These are phyloP conservation scores for Ariolimax columbianus DNA, from an alignment of 2,888 invertebrate species.

Conservation along the genomic window DNA sequence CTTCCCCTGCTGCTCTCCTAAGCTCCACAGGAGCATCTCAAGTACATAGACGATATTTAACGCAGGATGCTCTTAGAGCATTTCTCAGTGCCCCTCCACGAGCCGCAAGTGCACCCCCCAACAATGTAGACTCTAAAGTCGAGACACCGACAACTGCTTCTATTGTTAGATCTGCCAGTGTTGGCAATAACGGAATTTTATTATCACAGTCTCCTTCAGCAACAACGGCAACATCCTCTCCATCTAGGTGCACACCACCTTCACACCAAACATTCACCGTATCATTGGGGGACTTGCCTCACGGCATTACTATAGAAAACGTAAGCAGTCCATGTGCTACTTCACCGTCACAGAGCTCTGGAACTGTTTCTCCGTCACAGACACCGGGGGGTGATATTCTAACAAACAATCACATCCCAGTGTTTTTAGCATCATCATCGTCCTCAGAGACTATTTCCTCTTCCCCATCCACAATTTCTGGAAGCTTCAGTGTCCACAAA, in stretches of 20 bases:
- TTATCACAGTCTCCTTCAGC: constrained; percentile 27
- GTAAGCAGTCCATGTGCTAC: constrained; percentile 8
- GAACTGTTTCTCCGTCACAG: constrained; percentile 2
- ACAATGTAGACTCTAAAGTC: constrained; percentile 48
- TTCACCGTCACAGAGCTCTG: constrained; percentile 3
- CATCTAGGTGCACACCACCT: constrained; percentile 40
- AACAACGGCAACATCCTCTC: constrained; percentile 23
- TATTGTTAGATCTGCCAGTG: constrained; percentile 71
- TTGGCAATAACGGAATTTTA: constrained; percentile 58
- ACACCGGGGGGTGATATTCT: constrained; percentile 11
- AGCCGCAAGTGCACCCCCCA: constrained; percentile 71
- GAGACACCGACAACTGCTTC: constrained; percentile 48
- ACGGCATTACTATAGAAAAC: constrained; percentile 45
- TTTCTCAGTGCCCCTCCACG: constrained; percentile 62
- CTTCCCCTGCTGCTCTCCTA: constrained; percentile 27
- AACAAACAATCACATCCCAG: constrained; percentile 44
- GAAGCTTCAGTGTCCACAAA: constrained; percentile 54
- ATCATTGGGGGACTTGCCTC: constrained; percentile 52
- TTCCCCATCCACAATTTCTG: constrained; percentile 50
- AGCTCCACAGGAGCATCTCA: constrained; percentile 2
- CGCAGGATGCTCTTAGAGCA: constrained; percentile 55
- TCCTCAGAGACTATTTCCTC: constrained; percentile 23
- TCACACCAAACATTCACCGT: constrained; percentile 51
- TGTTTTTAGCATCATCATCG: constrained; percentile 36
- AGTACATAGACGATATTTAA: constrained; percentile 50